These are phyloP conservation scores for Chloroclystis v-ata DNA, from an alignment of 2,888 invertebrate genomes.

Conservation along the genomic window DNA sequence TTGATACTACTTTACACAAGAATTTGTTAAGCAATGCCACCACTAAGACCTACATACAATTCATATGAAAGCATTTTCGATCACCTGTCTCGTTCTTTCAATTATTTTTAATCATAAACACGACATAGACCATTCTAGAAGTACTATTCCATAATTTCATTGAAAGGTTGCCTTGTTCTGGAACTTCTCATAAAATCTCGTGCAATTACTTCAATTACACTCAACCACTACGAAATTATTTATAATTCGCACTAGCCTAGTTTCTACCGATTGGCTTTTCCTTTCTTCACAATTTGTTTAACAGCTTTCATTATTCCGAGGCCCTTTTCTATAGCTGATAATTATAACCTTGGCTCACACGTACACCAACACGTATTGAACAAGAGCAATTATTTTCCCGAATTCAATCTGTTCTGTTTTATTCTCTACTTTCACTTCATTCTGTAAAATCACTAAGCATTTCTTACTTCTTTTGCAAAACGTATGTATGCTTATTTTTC, in stretches of 20 bases:
- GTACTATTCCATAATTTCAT: no score
- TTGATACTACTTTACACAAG: no score
- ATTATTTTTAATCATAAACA: no score
- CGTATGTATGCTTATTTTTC: not conserved
- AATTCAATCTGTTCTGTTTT: slow-evolving; percentile 36
- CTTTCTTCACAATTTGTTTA: not conserved
- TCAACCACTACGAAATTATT: no score
- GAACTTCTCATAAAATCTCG: no score
- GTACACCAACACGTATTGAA: slow-evolving; percentile 33
- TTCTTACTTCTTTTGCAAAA: slow-evolving; percentile 41
- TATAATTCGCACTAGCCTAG: not conserved
- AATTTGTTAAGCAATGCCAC: no score
- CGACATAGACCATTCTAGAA: no score
- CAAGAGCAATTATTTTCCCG: slow-evolving; percentile 38
- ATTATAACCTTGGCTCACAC: slow-evolving; percentile 2
- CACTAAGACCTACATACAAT: no score
- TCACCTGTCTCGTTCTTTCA: no score
- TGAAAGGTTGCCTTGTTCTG: no score
- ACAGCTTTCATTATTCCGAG: not conserved
- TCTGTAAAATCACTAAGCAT: slow-evolving; percentile 49
- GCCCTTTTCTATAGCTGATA: not conserved
- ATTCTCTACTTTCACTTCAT: slow-evolving; percentile 58
- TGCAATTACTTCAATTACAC: no score
- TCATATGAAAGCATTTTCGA: no score
- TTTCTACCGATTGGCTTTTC: not conserved